Percentiles rank a stretch among this genome's conserved stretches.
Conservation (phyloP, 2,797 vertebrate species). For the Cuniculus paca region DNA sequence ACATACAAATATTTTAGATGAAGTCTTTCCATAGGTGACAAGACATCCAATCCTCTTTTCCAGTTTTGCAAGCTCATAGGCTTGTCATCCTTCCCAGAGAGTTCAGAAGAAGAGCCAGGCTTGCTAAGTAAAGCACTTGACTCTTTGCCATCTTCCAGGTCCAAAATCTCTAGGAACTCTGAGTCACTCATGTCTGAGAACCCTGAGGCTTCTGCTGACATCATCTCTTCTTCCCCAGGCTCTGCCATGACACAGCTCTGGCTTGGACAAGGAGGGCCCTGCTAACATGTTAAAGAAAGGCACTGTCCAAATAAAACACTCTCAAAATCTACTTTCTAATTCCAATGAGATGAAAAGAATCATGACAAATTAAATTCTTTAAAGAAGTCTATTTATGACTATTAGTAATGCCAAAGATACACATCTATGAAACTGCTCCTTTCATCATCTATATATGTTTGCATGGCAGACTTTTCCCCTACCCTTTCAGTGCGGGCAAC, state of each 20-base stretch:
- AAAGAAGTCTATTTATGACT: slow-evolving; percentile 42
- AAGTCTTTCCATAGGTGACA: slow-evolving; percentile 86
- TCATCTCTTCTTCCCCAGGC: slow-evolving; percentile 34
- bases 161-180: slow-evolving; percentile 76
- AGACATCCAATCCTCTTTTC: slow-evolving; percentile 72
- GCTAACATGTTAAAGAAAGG: slow-evolving; percentile 58
- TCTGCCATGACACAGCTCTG: slow-evolving; percentile 74
- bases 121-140: slow-evolving; percentile 18
- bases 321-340: slow-evolving; percentile 60
- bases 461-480: not conserved
- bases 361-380: not conserved
- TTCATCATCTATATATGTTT: not conserved
- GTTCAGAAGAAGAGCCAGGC: slow-evolving; percentile 60
- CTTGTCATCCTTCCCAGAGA: not conserved
- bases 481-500: not conserved
- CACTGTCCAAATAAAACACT: slow-evolving; percentile 34
- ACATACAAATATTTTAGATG: slow-evolving; percentile 86
- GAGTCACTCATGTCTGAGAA: slow-evolving; percentile 87
- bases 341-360: not conserved
- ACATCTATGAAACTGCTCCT: not conserved
- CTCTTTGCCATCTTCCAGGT: slow-evolving; percentile 56
- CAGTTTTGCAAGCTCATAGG: slow-evolving; percentile 25
- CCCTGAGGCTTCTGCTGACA: slow-evolving; percentile 69
- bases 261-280: not conserved
- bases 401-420: not conserved